These are phyloP conservation scores for Lapara coniferarum DNA, from an alignment of 2,888 invertebrate genomes.

Conservation along the genomic window DNA sequence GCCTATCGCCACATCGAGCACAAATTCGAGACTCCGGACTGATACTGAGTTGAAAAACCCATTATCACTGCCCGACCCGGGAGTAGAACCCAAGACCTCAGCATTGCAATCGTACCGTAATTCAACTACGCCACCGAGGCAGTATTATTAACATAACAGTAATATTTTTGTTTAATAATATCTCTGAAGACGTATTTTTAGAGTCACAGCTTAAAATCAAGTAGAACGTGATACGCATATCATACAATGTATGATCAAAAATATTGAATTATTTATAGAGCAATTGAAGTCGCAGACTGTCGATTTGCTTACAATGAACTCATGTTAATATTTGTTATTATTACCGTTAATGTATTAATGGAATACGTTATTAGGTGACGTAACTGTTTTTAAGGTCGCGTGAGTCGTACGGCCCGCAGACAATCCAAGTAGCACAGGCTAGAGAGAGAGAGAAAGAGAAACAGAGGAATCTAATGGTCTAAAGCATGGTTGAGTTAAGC, in stretches of 20 bases:
- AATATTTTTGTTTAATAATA: background rate
- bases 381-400: background rate
- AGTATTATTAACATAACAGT: no score
- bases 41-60: no score
- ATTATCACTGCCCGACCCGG: no score
- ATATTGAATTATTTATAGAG: conserved; percentile 58
- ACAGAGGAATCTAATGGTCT: no score
- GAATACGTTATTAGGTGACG: conserved; percentile 1
- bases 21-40: no score
- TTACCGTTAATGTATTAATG: conserved; percentile 24
- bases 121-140: no score
- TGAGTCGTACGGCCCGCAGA: background rate
- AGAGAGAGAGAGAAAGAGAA: no score
- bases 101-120: no score
- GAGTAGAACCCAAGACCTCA: no score
- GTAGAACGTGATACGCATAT: conserved; percentile 9
- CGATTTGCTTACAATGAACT: conserved; percentile 65
- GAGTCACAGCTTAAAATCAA: conserved; percentile 17
- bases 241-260: conserved; percentile 17
- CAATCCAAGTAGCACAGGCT: no score
- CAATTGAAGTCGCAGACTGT: conserved; percentile 41
- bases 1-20: no score
- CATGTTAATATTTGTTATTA: background rate
- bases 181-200: background rate
- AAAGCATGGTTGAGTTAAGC: no score